phyloP scores from a whole-genome alignment of 2,888 invertebrate genomes.

The Allacma fusca region DNA sequence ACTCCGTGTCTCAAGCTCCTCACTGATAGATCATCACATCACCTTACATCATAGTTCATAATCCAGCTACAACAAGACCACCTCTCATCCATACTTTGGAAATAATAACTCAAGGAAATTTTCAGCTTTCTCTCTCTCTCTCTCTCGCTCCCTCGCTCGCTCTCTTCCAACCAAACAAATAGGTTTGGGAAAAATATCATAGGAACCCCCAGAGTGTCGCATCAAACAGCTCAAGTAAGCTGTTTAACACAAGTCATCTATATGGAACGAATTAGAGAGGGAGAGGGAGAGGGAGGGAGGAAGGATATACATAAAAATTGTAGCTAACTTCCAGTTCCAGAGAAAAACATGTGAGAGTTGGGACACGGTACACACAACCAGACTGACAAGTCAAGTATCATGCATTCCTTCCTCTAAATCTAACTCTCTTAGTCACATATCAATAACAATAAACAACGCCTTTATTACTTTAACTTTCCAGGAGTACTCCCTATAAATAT shows the following conservation, averaged over 20 bases:
- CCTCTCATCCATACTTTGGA: slow-evolving; percentile 16
- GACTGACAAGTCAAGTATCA: slow-evolving; percentile 23
- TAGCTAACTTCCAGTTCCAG: slow-evolving; percentile 36
- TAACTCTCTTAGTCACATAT: slow-evolving; percentile 24
- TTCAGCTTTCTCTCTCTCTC: no score
- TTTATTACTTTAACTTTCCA: background rate
- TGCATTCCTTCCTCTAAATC: background rate
- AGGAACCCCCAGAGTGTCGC: slow-evolving; percentile 48
- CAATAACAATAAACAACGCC: slow-evolving; percentile 31
- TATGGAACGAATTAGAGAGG: no score
- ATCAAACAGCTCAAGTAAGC: slow-evolving; percentile 34
- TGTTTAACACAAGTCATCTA: background rate
- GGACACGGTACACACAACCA: background rate
- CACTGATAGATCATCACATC: slow-evolving; percentile 43
- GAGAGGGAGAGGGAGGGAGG: no score
- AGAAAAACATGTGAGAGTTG: background rate
- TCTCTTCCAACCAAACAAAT: background rate
- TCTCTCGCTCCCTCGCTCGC: background rate
- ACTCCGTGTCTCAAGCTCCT: slow-evolving; percentile 28
- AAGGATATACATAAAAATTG: slow-evolving; percentile 10
- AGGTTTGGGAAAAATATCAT: slow-evolving; percentile 19
- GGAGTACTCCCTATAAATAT: background rate
- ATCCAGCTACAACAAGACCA: background rate
- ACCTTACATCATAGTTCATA: slow-evolving; percentile 10
- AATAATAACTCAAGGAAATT: background rate